Evolutionary conservation across 1,140 invertebrate species (phyloP).

Genomic region (Holcopasites calliopsidis): DNA sequence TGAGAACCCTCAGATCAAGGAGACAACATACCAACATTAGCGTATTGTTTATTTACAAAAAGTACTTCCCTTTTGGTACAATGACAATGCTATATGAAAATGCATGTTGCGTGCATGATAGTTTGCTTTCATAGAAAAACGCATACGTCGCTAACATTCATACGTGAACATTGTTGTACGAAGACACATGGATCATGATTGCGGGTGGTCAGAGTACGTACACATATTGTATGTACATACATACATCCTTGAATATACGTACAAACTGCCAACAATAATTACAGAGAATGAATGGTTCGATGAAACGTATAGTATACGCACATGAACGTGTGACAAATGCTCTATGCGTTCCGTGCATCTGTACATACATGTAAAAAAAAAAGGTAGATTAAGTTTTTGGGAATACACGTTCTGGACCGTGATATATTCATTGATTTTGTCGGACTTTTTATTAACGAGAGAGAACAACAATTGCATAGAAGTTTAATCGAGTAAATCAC

Average conservation of each 20-base stretch:
- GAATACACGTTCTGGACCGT: conserved; percentile 36
- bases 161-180: conserved; percentile 14
- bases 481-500: conserved; percentile 68
- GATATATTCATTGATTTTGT: conserved; percentile 55
- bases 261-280: background rate
- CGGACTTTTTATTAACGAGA: conserved; percentile 72
- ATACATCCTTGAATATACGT: too few species aligned
- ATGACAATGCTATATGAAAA: conserved; percentile 57
- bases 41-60: conserved; percentile 64
- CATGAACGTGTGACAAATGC: conserved; percentile 2
- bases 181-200: conserved; percentile 20
- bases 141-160: conserved; percentile 29
- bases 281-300: background rate
- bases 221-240: too few species aligned
- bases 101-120: conserved; percentile 54
- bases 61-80: conserved; percentile 40
- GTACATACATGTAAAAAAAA: background rate
- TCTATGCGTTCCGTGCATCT: conserved; percentile 2
- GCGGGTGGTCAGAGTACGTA: too few species aligned
- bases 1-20: conserved; percentile 19
- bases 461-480: conserved; percentile 74
- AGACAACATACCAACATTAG: conserved; percentile 39
- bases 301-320: background rate
- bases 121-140: conserved; percentile 54
- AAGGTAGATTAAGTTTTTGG: background rate